Conservation (phyloP, 2,888 invertebrate genomes). For the Pharmacophagus antenor region DNA sequence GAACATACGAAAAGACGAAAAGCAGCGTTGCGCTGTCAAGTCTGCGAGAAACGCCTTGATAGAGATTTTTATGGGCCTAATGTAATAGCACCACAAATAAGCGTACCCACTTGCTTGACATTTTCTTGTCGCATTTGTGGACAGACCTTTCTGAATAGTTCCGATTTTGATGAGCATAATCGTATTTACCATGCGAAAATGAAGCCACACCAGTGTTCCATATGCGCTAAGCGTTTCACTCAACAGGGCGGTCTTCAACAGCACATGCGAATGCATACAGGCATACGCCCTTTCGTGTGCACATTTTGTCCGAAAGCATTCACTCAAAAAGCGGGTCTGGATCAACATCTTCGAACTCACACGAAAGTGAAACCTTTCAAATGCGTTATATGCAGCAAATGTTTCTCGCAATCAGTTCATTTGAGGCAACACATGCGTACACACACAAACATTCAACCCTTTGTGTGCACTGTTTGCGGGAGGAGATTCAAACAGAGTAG, state of each 20-base stretch:
- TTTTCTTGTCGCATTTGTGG: slow-evolving; percentile 63
- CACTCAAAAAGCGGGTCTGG: slow-evolving; percentile 72
- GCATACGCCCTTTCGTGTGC: slow-evolving; percentile 67
- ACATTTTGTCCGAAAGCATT: slow-evolving; percentile 70
- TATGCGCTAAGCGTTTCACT: slow-evolving; percentile 70
- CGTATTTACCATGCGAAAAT: slow-evolving; percentile 63
- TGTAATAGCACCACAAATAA: slow-evolving; percentile 42
- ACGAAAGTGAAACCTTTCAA: slow-evolving; percentile 74
- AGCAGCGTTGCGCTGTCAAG: slow-evolving; percentile 71
- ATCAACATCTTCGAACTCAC: slow-evolving; percentile 73
- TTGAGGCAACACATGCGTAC: slow-evolving; percentile 75
- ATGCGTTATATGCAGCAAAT: slow-evolving; percentile 70
- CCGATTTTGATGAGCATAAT: slow-evolving; percentile 64
- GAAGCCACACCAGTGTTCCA: slow-evolving; percentile 67
- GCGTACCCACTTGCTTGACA: slow-evolving; percentile 41
- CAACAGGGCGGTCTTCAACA: slow-evolving; percentile 74
- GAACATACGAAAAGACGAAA: slow-evolving; percentile 74
- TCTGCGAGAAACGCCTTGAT: slow-evolving; percentile 72
- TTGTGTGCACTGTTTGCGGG: slow-evolving; percentile 65
- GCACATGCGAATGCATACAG: slow-evolving; percentile 74
- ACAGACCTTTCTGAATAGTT: slow-evolving; percentile 54
- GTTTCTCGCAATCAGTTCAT: slow-evolving; percentile 75
- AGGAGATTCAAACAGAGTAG: slow-evolving; percentile 73
- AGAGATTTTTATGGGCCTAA: slow-evolving; percentile 47
- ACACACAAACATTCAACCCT: slow-evolving; percentile 75